Percentiles rank a stretch among this genome's conserved stretches.
Conservation (phyloP, 2,797 vertebrate species). For the Anguilla anguilla region DNA sequence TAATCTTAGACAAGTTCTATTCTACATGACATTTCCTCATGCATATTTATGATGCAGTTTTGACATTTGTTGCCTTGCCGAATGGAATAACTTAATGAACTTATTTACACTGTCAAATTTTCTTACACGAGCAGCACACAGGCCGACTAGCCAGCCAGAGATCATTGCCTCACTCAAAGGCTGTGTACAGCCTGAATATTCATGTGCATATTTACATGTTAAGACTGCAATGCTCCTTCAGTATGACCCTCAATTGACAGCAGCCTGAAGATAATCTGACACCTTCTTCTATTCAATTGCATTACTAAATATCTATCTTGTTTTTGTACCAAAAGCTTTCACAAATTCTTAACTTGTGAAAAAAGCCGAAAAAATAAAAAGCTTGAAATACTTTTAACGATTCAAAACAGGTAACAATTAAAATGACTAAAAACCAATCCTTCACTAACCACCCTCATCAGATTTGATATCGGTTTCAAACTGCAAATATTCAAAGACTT, state of each 20-base stretch:
- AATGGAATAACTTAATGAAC: background rate
- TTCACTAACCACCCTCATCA: no score
- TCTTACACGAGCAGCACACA: background rate
- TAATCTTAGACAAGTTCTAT: background rate
- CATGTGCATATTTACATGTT: slow-evolving; percentile 7
- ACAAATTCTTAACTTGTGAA: background rate
- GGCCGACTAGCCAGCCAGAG: background rate
- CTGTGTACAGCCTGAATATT: background rate
- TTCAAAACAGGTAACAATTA: background rate
- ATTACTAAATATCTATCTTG: background rate
- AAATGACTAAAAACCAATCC: no score
- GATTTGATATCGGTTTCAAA: no score
- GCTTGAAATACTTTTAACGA: background rate
- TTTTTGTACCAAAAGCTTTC: background rate
- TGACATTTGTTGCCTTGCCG: no score
- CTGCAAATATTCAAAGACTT: no score
- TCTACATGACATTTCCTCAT: background rate
- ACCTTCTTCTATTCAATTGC: background rate
- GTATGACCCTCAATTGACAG: background rate
- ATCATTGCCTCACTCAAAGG: background rate
- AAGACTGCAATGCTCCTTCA: background rate
- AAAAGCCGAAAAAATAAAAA: background rate
- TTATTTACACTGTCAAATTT: background rate
- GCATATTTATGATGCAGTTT: no score
- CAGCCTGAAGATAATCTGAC: background rate